These are phyloP conservation scores for Metopia argyrocephala DNA, from an alignment of 2,888 invertebrate genomes.

Conservation along the genomic window DNA sequence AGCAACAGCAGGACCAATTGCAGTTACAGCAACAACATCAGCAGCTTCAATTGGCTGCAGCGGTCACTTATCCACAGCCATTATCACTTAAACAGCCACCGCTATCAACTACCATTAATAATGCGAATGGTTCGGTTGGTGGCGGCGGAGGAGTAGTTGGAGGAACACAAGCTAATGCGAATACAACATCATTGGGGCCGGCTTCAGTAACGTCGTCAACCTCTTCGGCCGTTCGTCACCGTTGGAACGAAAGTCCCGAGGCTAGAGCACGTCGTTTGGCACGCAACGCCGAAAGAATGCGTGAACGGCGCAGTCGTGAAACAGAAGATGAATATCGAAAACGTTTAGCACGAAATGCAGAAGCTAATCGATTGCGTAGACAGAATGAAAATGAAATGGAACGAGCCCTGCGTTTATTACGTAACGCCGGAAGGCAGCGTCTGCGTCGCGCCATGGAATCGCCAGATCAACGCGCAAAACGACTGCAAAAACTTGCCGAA, in stretches of 20 bases:
- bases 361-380: slow-evolving; percentile 77
- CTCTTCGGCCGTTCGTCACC: slow-evolving; percentile 72
- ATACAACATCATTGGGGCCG: slow-evolving; percentile 65
- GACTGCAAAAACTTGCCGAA: slow-evolving; percentile 77
- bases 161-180: background rate
- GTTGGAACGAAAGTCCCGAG: slow-evolving; percentile 79
- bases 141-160: slow-evolving; percentile 52
- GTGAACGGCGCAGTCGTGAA: slow-evolving; percentile 77
- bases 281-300: slow-evolving; percentile 79
- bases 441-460: slow-evolving; percentile 78
- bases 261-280: slow-evolving; percentile 77
- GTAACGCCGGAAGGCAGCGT: slow-evolving; percentile 78
- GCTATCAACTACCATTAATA: slow-evolving; percentile 67
- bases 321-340: slow-evolving; percentile 78
- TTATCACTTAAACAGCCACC: slow-evolving; percentile 72
- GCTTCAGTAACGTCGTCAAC: slow-evolving; percentile 66
- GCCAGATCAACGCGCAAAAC: slow-evolving; percentile 76
- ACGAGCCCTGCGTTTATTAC: slow-evolving; percentile 77
- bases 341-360: slow-evolving; percentile 77
- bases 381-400: slow-evolving; percentile 78
- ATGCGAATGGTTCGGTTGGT: slow-evolving; percentile 27
- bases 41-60: slow-evolving; percentile 67
- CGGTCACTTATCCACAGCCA: slow-evolving; percentile 72
- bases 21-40: slow-evolving; percentile 71
- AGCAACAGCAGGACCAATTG: slow-evolving; percentile 68